These are phyloP conservation scores for Solenodon paradoxus DNA, from an alignment of 2,113 vertebrate genomes.

Conservation along the genomic window DNA sequence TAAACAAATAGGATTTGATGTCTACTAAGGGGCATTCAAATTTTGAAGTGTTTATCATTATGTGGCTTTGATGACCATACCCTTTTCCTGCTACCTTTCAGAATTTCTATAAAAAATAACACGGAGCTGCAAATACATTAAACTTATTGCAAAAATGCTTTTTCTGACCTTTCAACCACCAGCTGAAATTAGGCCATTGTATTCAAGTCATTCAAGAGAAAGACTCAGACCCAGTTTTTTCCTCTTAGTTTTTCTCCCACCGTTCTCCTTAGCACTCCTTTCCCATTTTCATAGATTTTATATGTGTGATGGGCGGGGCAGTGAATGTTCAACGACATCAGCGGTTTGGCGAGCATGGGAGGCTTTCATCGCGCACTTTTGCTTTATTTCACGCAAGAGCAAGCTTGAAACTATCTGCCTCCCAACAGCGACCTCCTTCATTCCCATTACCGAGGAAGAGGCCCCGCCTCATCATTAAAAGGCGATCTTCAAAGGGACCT, in stretches of 20 bases:
- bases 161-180: constrained; percentile 69
- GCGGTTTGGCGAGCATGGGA: constrained; percentile 38
- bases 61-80: constrained; percentile 24
- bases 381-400: constrained; percentile 74
- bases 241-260: background rate
- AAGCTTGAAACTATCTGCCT: constrained; percentile 70
- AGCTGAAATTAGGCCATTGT: constrained; percentile 58
- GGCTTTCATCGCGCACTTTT: constrained; percentile 68
- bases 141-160: constrained; percentile 39
- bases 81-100: constrained; percentile 60
- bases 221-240: constrained; percentile 31
- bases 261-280: background rate
- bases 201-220: constrained; percentile 65
- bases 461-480: constrained; percentile 68
- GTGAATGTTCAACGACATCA: constrained; percentile 38
- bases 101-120: constrained; percentile 68
- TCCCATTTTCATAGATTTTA: background rate
- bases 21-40: constrained; percentile 40
- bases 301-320: background rate
- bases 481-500: constrained; percentile 80
- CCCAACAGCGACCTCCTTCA: constrained; percentile 69
- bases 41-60: constrained; percentile 64
- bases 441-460: constrained; percentile 49
- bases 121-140: background rate
- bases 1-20: constrained; percentile 45